These are phyloP conservation scores for Aradophagus sp. DNA, from an alignment of 1,140 invertebrate species.

Conservation along the genomic window DNA sequence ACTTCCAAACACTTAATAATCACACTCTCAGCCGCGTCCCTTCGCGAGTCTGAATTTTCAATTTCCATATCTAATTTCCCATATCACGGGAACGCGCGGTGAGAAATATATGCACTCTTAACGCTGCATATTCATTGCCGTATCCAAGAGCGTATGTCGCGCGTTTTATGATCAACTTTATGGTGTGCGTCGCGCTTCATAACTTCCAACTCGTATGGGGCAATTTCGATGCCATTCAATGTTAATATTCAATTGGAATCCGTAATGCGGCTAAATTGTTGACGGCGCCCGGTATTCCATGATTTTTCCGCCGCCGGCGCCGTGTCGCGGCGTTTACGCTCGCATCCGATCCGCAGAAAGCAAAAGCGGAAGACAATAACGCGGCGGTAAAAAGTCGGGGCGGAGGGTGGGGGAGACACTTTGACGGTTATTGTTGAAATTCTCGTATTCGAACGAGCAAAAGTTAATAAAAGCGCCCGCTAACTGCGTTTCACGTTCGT, in stretches of 20 bases:
- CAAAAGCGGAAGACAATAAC: background rate
- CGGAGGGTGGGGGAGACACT: too few relatives aligned
- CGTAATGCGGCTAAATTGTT: constrained; percentile 40
- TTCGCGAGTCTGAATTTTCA: constrained; percentile 19
- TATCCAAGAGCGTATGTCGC: constrained; percentile 15
- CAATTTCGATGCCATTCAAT: constrained; percentile 46
- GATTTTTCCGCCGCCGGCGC: constrained; percentile 22
- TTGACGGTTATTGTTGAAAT: too few relatives aligned
- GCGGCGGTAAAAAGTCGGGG: too few relatives aligned
- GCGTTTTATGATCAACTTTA: constrained; percentile 44
- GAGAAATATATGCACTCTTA: constrained; percentile 31
- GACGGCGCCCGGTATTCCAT: constrained; percentile 5
- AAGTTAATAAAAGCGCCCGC: constrained; percentile 1
- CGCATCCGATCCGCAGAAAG: background rate
- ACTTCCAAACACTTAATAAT: constrained; percentile 10
- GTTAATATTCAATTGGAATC: constrained; percentile 54
- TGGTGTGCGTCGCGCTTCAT: constrained; percentile 13
- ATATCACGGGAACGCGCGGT: background rate
- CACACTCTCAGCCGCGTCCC: constrained; percentile 8
- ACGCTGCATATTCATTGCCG: constrained; percentile 38
- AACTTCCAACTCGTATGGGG: constrained; percentile 22
- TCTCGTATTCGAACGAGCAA: too few relatives aligned
- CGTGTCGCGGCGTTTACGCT: constrained; percentile 2
- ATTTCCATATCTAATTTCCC: constrained; percentile 25
- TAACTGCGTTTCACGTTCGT: constrained; percentile 3